These are phyloP conservation scores for Lucinisca nassula DNA, from an alignment of 2,888 invertebrate species.

Conservation along the genomic window DNA sequence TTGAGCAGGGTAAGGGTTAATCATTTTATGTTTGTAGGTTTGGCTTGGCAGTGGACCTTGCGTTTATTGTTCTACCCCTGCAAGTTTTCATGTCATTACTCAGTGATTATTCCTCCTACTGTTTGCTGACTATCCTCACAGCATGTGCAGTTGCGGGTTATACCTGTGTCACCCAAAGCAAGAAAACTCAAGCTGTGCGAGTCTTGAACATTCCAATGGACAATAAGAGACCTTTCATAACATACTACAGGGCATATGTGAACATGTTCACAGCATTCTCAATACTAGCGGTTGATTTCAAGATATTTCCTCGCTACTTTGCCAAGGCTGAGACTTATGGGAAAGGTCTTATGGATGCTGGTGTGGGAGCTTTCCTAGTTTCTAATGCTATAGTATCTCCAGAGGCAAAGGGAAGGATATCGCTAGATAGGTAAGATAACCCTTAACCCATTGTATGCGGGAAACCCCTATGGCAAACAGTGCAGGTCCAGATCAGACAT, in stretches of 20 bases:
- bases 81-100: constrained; percentile 73
- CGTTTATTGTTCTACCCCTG: constrained; percentile 76
- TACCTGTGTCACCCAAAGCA: constrained; percentile 10
- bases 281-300: constrained; percentile 98
- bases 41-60: constrained; percentile 73
- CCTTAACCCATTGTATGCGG: too few relatives aligned
- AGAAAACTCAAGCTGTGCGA: background rate
- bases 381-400: constrained; percentile 85
- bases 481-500: too few relatives aligned
- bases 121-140: constrained; percentile 32
- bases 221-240: constrained; percentile 78
- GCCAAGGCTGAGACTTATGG: constrained; percentile 96
- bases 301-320: constrained; percentile 94
- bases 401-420: constrained; percentile 80
- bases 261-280: constrained; percentile 89
- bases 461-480: too few relatives aligned
- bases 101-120: constrained; percentile 51
- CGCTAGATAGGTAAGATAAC: constrained; percentile 51
- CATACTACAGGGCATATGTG: constrained; percentile 81
- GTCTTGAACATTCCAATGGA: constrained; percentile 57
- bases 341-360: constrained; percentile 96
- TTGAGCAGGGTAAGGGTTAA: too few relatives aligned
- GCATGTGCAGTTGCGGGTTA: constrained; percentile 14
- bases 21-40: constrained; percentile 53
- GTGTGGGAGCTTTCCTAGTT: constrained; percentile 94